These are phyloP conservation scores for Odocoileus hemionus DNA, from an alignment of 2,113 vertebrate species.

Conservation along the genomic window DNA sequence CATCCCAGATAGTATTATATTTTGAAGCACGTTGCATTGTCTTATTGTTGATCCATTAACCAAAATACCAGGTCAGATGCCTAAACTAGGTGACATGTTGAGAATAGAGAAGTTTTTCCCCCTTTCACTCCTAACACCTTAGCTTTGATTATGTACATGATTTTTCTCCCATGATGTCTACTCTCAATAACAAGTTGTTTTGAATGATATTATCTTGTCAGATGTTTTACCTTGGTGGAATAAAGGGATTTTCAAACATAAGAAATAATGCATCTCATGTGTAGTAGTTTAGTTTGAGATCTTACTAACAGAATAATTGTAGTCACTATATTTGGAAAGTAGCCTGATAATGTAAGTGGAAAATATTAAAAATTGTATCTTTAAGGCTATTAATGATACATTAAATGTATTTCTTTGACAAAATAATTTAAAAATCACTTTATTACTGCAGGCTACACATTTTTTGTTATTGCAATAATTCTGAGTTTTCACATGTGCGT, in stretches of 20 bases:
- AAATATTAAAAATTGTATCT: slow-evolving; percentile 79
- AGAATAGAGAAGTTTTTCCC: not conserved
- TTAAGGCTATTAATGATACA: slow-evolving; percentile 80
- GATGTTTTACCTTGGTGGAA: not conserved
- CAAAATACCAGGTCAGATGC: not conserved
- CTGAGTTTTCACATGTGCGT: slow-evolving; percentile 55
- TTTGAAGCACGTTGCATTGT: not conserved
- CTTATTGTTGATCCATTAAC: not conserved
- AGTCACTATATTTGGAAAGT: slow-evolving; percentile 77
- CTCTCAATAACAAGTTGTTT: not conserved
- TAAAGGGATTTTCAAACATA: slow-evolving; percentile 39
- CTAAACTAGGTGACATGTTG: not conserved
- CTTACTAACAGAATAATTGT: slow-evolving; percentile 76
- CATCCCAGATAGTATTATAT: not conserved
- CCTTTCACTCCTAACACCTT: not conserved
- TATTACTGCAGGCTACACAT: slow-evolving; percentile 72
- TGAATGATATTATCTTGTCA: not conserved
- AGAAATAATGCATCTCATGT: slow-evolving; percentile 44
- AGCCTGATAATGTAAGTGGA: slow-evolving; percentile 68
- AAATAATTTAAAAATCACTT: slow-evolving; percentile 81
- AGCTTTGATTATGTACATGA: not conserved
- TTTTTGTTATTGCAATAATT: slow-evolving; percentile 72
- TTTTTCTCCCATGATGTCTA: not conserved
- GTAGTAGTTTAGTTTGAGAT: slow-evolving; percentile 56
- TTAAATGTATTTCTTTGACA: slow-evolving; percentile 80